phyloP scores from a whole-genome alignment of 2,888 invertebrate species.

The Blera fallax region DNA sequence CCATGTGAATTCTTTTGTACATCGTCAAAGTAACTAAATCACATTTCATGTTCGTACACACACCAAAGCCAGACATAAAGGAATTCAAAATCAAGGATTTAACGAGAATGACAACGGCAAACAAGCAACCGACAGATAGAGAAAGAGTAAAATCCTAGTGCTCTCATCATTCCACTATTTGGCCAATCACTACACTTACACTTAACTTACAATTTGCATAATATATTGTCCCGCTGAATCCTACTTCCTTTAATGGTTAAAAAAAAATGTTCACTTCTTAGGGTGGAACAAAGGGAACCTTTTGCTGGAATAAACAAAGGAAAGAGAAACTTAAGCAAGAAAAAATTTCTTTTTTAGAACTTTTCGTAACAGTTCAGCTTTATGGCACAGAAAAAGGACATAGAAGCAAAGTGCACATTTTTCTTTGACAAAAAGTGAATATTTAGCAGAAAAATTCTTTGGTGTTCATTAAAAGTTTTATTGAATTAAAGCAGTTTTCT shows the following conservation, averaged over 20 bases:
- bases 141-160: not conserved
- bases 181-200: conserved; percentile 80
- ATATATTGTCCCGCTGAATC: conserved; percentile 77
- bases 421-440: not conserved
- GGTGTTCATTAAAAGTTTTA: not conserved
- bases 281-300: conserved; percentile 4
- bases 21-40: not conserved
- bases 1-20: not conserved
- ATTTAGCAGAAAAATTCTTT: not conserved
- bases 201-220: conserved; percentile 81
- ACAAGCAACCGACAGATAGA: not conserved
- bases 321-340: conserved; percentile 1
- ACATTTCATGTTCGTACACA: not conserved
- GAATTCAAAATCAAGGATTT: conserved; percentile 6
- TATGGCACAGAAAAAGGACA: not conserved
- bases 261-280: conserved; percentile 26
- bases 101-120: conserved; percentile 22
- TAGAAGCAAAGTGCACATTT: not conserved
- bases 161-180: conserved; percentile 68
- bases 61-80: not conserved
- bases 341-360: conserved; percentile 22
- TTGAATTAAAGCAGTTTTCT: too few species aligned
- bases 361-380: conserved; percentile 22
- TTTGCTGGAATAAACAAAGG: not conserved
- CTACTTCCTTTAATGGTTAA: conserved; percentile 15